These are phyloP conservation scores for Heliconius cydno DNA, from an alignment of 2,888 invertebrate species.

Conservation along the genomic window DNA sequence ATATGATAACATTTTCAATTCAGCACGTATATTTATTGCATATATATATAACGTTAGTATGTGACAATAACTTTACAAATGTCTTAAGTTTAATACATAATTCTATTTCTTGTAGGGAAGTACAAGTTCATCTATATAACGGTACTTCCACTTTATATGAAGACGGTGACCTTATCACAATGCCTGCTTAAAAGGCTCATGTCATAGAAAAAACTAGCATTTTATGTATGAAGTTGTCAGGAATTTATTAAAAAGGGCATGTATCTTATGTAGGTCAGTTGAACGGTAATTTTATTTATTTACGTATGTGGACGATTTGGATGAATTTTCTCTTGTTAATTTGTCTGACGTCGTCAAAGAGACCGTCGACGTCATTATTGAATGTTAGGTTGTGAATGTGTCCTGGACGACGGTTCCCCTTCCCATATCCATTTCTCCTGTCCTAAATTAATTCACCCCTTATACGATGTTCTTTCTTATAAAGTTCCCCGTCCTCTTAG, in stretches of 20 bases:
- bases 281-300: neutral
- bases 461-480: too few species aligned
- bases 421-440: too few species aligned
- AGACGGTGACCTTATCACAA: neutral
- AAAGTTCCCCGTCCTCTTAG: too few species aligned
- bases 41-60: too few species aligned
- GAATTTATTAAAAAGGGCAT: neutral
- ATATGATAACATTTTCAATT: too few species aligned
- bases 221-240: neutral
- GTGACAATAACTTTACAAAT: neutral
- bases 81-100: neutral
- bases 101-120: conserved; percentile 9
- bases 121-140: conserved; percentile 2
- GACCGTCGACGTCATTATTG: too few species aligned
- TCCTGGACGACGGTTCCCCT: too few species aligned
- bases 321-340: neutral
- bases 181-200: neutral
- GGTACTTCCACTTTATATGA: conserved; percentile 2
- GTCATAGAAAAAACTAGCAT: neutral
- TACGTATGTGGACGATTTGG: neutral
- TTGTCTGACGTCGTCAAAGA: neutral
- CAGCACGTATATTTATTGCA: too few species aligned
- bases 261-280: neutral
- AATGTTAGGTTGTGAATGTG: too few species aligned
- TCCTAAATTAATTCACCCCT: too few species aligned